Base-by-base conservation (phyloP, 2,797 vertebrate genomes). In the Parauchenoglanis ngamensis region DNA sequence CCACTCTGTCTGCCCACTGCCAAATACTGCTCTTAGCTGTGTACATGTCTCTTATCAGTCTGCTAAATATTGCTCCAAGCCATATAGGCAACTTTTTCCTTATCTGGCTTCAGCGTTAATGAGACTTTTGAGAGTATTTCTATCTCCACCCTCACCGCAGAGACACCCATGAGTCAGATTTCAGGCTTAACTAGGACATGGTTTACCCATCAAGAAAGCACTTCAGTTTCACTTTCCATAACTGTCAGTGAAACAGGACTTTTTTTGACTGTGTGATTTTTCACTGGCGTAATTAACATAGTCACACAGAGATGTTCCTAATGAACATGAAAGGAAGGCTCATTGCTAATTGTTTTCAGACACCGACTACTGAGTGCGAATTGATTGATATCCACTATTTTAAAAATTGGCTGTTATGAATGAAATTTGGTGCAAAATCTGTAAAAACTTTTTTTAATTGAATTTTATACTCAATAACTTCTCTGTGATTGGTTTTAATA, bases 1-100 rank as follows among this genome's bases (percentile, higher is more conserved):
- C 95, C 95, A 94, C 93, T 95, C 92, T 94, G 95, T 96, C 95
- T 96, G 88, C 88, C 76, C 25, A 87, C 94, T 92, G 89, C 89
- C 92, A 89, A 89, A 77, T 89, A 85, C 88, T 85, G 90, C 90
- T 91, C 90, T 88, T 87, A 92, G 90, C 88, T 88, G 86, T 65
- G 61, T 85, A 85, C 70, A 61, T 61, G 35, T 61, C 57, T 57
- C 92, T 95, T 95, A 95, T 96, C 95, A 84, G 86, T 92, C 76
- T 85, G 85, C 90, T 89, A 89, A 91, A 90, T 90, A 80, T 90
- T 90, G 89, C 91, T 91, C 87, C 59, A 75, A 89, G 89, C 90
- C 83, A 31, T 85, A 86, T 82, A 77, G 52, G 84, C 78, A 83
- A 87, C 83, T 85, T 87, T 78, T 89, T 28, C 77, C 86, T 90